Evolutionary conservation across 2,797 vertebrate genomes (phyloP).

Genomic region (Poeciliopsis presidionis): DNA sequence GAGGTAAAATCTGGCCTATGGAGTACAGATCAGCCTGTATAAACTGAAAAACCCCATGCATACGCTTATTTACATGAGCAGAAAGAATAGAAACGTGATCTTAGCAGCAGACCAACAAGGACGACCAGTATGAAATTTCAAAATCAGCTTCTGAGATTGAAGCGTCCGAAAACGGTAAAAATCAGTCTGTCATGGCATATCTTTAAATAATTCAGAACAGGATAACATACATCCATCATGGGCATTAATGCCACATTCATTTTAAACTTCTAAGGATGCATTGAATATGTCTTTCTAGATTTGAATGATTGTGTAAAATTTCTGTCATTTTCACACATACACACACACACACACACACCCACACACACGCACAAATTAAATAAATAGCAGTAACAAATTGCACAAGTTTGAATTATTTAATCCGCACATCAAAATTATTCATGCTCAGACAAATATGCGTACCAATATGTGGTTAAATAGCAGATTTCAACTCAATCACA

Average conservation of each 20-base stretch:
- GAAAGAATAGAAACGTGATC: not conserved
- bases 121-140: not conserved
- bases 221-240: not conserved
- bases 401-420: not conserved
- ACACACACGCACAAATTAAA: no score
- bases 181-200: not conserved
- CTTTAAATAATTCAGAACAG: not conserved
- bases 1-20: constrained; percentile 7
- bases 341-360: no score
- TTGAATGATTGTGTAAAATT: not conserved
- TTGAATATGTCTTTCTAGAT: not conserved
- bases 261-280: not conserved
- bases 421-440: not conserved
- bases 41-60: constrained; percentile 9
- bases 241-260: not conserved
- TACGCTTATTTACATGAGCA: constrained; percentile 18
- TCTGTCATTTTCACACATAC: not conserved
- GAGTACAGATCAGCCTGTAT: constrained; percentile 15
- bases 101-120: constrained; percentile 1
- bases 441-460: not conserved
- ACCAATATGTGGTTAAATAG: not conserved
- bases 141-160: not conserved
- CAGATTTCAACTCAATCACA: not conserved
- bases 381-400: not conserved
- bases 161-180: not conserved